phyloP scores from a whole-genome alignment of 2,797 vertebrate species.

The Carduelis carduelis region DNA sequence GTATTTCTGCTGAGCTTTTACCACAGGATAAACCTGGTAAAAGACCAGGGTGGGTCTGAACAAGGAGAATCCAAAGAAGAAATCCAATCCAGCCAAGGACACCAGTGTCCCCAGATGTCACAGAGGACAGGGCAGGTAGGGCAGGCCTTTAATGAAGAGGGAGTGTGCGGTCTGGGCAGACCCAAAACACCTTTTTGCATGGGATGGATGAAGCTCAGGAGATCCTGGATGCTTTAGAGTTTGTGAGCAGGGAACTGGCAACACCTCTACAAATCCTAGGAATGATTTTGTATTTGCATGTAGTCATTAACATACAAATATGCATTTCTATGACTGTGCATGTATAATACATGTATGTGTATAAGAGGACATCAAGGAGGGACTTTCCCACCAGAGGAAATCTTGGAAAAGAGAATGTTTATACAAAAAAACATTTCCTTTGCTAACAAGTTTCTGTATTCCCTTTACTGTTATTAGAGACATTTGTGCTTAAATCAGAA shows the following conservation, averaged over 20 bases:
- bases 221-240: background rate
- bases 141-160: background rate
- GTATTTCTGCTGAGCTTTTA: background rate
- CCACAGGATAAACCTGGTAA: background rate
- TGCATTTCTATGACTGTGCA: background rate
- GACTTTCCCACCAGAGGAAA: background rate
- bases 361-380: background rate
- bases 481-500: conserved; percentile 19
- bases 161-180: background rate
- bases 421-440: background rate
- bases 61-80: background rate
- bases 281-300: background rate
- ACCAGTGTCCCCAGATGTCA: background rate
- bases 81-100: background rate
- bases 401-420: conserved; percentile 37
- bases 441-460: conserved; percentile 26
- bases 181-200: background rate
- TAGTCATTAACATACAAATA: background rate
- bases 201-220: background rate
- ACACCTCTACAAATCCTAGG: background rate
- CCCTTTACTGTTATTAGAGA: background rate
- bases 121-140: conserved; percentile 8
- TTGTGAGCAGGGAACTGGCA: background rate
- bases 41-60: background rate
- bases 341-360: background rate